A percentile compares a stretch with the other conserved stretches of the same genome.
These are phyloP conservation scores for Valencia hispanica DNA, from an alignment of 2,797 vertebrate genomes.

Conservation along the genomic window DNA sequence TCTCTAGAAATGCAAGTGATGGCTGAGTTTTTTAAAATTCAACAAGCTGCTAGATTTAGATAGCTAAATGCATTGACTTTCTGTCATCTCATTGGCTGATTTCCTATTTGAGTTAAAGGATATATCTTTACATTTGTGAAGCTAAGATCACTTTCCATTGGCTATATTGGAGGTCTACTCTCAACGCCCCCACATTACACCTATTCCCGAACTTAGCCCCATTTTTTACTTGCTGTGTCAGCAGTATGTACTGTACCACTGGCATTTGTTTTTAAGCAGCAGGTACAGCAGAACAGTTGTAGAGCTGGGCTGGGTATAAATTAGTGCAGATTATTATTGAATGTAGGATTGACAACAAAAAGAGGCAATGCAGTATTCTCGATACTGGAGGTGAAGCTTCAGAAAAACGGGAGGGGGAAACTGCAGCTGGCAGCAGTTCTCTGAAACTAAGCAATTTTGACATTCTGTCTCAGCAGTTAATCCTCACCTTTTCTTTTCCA, in stretches of 20 bases:
- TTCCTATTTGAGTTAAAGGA: no score
- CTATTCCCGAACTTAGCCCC: neutral
- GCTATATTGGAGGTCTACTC: no score
- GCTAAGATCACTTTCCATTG: no score
- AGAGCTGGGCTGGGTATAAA: constrained; percentile 10
- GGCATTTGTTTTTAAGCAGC: neutral
- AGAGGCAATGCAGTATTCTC: constrained; percentile 14
- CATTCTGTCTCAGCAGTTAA: constrained; percentile 35
- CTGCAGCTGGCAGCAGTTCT: constrained; percentile 36
- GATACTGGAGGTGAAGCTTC: constrained; percentile 1
- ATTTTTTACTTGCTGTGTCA: neutral
- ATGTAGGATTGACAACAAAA: constrained; percentile 14
- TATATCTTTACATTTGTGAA: no score
- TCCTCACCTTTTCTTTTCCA: constrained; percentile 26
- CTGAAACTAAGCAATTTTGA: constrained; percentile 42
- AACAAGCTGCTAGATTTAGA: no score
- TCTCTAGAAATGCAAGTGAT: no score
- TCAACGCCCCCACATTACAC: neutral
- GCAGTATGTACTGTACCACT: no score
- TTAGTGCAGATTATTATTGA: constrained; percentile 16
- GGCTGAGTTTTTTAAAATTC: no score
- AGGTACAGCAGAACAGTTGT: neutral
- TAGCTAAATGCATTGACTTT: no score
- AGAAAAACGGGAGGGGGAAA: neutral
- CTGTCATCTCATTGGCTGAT: no score